phyloP scores from a whole-genome alignment of 1,140 invertebrate species.

The Tetramorium alpestre region DNA sequence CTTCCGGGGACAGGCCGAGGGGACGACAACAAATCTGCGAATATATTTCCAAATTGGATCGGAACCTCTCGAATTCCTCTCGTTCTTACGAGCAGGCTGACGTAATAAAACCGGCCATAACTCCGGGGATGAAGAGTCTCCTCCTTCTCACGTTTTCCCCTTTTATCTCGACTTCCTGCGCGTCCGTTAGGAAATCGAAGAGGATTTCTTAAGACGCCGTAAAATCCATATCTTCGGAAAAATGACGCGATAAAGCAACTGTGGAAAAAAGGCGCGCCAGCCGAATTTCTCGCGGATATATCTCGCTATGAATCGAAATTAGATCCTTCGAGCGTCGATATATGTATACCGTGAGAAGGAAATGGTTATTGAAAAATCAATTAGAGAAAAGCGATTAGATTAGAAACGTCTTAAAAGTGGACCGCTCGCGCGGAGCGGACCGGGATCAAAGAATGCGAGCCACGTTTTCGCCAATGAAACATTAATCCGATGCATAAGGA shows the following conservation, averaged over 20 bases:
- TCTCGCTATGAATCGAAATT: conserved; percentile 22
- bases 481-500: conserved; percentile 7
- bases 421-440: background rate
- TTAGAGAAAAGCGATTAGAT: background rate
- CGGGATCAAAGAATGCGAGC: background rate
- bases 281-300: background rate
- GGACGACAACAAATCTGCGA: conserved; percentile 41
- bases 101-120: conserved; percentile 54
- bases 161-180: conserved; percentile 48
- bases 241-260: conserved; percentile 13
- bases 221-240: conserved; percentile 41
- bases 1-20: conserved; percentile 9
- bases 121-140: conserved; percentile 10
- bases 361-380: background rate
- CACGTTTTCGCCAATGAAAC: conserved; percentile 6
- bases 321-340: background rate
- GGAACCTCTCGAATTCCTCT: conserved; percentile 38
- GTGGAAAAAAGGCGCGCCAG: background rate
- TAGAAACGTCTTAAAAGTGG: background rate
- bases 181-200: conserved; percentile 50
- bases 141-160: conserved; percentile 13
- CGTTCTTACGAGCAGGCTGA: conserved; percentile 21
- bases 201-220: conserved; percentile 32
- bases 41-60: conserved; percentile 51
- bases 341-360: background rate